Evolutionary conservation across 2,797 vertebrate genomes (phyloP).

Genomic region (Loriculus beryllinus): DNA sequence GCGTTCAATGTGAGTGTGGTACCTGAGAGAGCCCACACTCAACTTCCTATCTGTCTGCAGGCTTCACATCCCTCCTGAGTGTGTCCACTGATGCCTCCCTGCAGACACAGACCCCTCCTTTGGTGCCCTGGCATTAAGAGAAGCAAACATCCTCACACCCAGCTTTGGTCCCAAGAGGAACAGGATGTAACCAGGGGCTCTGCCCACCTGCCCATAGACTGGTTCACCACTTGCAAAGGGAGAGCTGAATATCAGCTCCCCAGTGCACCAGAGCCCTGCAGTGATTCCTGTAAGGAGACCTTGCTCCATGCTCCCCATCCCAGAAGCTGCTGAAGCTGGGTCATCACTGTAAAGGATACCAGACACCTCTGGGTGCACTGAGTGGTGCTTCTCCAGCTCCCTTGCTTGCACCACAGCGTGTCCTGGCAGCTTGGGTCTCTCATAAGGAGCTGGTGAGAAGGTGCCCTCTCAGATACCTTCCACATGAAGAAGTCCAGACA

Average conservation of each 20-base stretch:
- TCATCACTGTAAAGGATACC: neutral
- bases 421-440: neutral
- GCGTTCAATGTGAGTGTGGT: rapidly evolving
- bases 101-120: neutral
- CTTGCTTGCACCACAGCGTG: rapidly evolving
- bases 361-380: neutral
- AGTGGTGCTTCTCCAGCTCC: neutral
- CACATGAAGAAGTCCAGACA: neutral
- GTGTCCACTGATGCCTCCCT: neutral
- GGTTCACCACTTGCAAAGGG: neutral
- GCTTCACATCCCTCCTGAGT: neutral
- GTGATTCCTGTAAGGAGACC: neutral
- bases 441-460: neutral
- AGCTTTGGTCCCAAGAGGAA: neutral
- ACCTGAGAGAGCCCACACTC: neutral
- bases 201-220: neutral
- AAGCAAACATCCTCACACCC: neutral
- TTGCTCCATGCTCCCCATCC: neutral
- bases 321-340: neutral
- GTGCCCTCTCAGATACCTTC: neutral
- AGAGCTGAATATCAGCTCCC: neutral
- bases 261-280: neutral
- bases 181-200: neutral
- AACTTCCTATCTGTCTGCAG: neutral
- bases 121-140: neutral